phyloP scores from a whole-genome alignment of 2,888 invertebrate genomes.

The Spisula solida region DNA sequence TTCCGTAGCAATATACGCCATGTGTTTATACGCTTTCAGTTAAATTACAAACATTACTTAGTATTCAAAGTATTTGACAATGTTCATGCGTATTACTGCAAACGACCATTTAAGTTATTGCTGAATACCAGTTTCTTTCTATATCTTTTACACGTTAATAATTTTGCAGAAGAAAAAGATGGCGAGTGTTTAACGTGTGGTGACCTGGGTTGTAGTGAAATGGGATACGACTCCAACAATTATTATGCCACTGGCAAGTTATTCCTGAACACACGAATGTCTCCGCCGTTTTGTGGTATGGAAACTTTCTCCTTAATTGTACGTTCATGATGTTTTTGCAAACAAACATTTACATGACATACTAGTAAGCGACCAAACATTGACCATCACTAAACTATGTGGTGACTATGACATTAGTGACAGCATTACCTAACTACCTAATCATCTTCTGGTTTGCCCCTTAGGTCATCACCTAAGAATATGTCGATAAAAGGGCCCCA shows the following conservation, averaged over 20 bases:
- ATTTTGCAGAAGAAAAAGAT: constrained; percentile 68
- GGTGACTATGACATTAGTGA: too few species aligned
- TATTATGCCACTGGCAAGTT: constrained; percentile 93
- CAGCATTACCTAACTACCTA: too few species aligned
- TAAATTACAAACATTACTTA: too few species aligned
- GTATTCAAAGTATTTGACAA: too few species aligned
- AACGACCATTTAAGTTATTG: too few species aligned
- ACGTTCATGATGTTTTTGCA: not conserved
- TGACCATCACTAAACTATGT: not conserved
- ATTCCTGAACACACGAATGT: constrained; percentile 95
- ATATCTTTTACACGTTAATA: not conserved
- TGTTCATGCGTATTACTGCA: too few species aligned
- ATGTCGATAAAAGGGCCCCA: too few species aligned
- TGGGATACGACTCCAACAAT: constrained; percentile 97
- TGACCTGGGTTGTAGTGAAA: constrained; percentile 92
- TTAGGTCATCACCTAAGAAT: too few species aligned
- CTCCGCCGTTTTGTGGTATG: constrained; percentile 96
- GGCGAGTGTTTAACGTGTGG: constrained; percentile 91
- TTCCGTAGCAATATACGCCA: too few species aligned
- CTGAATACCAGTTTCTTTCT: too few species aligned
- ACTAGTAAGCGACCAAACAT: not conserved
- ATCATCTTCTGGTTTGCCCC: too few species aligned
- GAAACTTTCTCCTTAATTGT: not conserved
- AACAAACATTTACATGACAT: not conserved
- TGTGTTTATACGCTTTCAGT: too few species aligned